Evolutionary conservation across 2,113 vertebrate species (phyloP).

Genomic region (Porphyrio hochstetteri): DNA sequence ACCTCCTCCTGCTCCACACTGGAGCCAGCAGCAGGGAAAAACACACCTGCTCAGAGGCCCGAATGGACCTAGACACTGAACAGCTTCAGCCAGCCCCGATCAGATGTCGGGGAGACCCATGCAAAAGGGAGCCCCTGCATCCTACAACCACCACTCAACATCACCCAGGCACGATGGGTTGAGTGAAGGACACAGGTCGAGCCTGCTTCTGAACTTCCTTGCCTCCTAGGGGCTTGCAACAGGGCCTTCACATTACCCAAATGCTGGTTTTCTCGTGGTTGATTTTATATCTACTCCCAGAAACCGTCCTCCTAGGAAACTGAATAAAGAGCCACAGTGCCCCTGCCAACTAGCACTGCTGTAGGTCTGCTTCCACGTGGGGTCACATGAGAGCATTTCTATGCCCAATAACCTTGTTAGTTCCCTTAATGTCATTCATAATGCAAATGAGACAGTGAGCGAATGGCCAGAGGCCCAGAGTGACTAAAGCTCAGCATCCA

Average conservation of each 20-base stretch:
- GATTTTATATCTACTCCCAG: constrained; percentile 77
- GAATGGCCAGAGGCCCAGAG: constrained; percentile 81
- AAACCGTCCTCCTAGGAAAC: constrained; percentile 80
- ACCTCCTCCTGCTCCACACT: background rate
- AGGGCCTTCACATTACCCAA: background rate
- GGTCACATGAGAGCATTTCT: constrained; percentile 86
- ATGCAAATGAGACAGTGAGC: constrained; percentile 88
- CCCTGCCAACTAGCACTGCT: constrained; percentile 86
- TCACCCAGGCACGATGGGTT: rapidly evolving
- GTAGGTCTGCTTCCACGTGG: constrained; percentile 93
- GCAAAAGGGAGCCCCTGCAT: background rate
- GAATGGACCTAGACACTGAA: background rate
- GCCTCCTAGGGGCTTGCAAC: background rate
- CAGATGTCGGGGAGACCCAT: background rate
- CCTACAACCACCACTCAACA: background rate
- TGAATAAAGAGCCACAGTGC: constrained; percentile 88
- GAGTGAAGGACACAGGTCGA: background rate
- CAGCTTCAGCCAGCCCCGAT: background rate
- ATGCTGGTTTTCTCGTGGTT: background rate
- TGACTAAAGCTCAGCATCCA: constrained; percentile 73
- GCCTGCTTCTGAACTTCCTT: background rate
- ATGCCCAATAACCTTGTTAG: constrained; percentile 92
- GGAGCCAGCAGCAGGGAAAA: background rate
- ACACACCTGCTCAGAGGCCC: rapidly evolving
- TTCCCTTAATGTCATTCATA: constrained; percentile 89